Evolutionary conservation across 2,113 vertebrate genomes (phyloP).

Genomic region (Ahaetulla prasina): DNA sequence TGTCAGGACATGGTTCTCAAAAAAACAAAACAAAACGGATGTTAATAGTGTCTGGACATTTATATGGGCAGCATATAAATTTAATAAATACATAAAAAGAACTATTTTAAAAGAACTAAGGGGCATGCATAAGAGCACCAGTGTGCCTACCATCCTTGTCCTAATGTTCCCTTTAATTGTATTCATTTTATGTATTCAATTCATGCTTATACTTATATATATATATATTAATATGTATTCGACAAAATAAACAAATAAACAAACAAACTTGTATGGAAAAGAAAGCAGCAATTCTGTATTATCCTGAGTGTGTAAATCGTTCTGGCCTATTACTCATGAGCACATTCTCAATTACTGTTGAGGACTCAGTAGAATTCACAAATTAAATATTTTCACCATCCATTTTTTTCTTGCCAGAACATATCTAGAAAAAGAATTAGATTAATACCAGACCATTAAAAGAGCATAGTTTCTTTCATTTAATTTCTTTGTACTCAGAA

Average conservation of each 20-base stretch:
- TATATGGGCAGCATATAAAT: neutral
- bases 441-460: neutral
- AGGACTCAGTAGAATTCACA: neutral
- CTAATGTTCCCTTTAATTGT: too few relatives aligned
- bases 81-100: neutral
- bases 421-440: neutral
- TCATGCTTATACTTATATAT: too few relatives aligned
- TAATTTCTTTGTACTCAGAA: neutral
- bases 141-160: too few relatives aligned
- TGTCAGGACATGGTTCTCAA: neutral
- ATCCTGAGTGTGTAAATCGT: neutral
- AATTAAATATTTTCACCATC: neutral
- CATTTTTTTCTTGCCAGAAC: neutral
- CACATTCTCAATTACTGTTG: neutral
- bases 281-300: neutral
- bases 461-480: neutral
- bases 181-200: too few relatives aligned
- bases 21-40: conserved; percentile 11
- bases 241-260: too few relatives aligned
- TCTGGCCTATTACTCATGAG: neutral
- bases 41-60: neutral
- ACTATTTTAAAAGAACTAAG: too few relatives aligned
- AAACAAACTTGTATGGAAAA: conserved; percentile 5
- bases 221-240: too few relatives aligned
- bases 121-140: too few relatives aligned